A percentile compares a stretch with the other conserved stretches of the same genome.
Evolutionary conservation across 2,113 vertebrate genomes (phyloP).

Genomic region (Plecotus auritus): DNA sequence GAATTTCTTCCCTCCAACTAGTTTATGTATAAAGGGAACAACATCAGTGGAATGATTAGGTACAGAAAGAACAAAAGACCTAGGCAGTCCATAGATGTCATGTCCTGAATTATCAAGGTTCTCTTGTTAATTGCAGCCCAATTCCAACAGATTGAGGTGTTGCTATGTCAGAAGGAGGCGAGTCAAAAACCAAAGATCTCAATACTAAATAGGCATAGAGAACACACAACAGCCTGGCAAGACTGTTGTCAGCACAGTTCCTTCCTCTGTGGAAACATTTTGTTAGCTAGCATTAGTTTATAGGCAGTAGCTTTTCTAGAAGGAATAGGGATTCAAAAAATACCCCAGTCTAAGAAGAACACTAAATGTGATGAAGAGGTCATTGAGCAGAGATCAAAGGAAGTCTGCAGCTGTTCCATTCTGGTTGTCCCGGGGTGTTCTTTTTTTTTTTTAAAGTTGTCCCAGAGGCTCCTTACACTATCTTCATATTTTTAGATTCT

Average conservation of each 20-base stretch:
- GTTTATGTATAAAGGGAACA: conserved; percentile 8
- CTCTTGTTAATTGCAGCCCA: background rate
- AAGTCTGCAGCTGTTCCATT: conserved; percentile 55
- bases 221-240: background rate
- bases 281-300: background rate
- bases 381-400: conserved; percentile 68
- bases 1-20: conserved; percentile 2
- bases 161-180: background rate
- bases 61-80: conserved; percentile 22
- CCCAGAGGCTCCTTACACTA: too few species aligned
- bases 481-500: too few species aligned
- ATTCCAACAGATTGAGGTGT: background rate
- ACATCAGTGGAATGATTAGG: conserved; percentile 23
- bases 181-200: background rate
- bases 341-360: background rate
- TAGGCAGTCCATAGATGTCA: background rate
- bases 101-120: background rate
- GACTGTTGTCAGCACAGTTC: background rate
- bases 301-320: background rate
- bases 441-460: conserved; percentile 43
- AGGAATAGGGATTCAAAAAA: background rate
- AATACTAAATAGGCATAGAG: background rate
- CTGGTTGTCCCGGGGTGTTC: conserved; percentile 39
- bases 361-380: conserved; percentile 40
- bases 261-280: background rate